phyloP scores from a whole-genome alignment of 2,888 invertebrate genomes.

The Ophion ventricosus region DNA sequence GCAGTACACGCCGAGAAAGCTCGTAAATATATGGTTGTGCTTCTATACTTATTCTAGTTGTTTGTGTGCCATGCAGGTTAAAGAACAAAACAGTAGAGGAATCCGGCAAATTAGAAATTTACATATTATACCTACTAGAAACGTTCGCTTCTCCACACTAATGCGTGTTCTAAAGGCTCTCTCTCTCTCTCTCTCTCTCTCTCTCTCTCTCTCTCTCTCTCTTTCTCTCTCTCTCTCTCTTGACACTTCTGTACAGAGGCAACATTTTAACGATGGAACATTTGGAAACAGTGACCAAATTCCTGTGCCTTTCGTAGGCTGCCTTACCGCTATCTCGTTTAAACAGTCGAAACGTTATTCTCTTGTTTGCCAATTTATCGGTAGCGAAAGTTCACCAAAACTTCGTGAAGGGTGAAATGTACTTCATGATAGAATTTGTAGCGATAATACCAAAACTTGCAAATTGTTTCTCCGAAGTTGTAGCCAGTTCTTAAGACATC shows the following conservation, averaged over 20 bases:
- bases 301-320: not conserved
- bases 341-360: not conserved
- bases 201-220: not conserved
- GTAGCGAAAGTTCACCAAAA: not conserved
- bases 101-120: constrained; percentile 6
- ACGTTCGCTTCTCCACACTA: not conserved
- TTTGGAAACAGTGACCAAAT: not conserved
- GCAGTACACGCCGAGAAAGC: not conserved
- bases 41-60: not conserved
- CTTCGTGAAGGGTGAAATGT: not conserved
- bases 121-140: not conserved
- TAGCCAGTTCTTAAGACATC: not conserved
- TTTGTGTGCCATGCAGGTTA: not conserved
- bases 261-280: not conserved
- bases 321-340: not conserved
- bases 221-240: not conserved
- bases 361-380: not conserved
- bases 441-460: not conserved
- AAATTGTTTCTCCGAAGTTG: not conserved
- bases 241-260: not conserved
- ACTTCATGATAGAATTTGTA: not conserved
- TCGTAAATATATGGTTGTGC: not conserved
- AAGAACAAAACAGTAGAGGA: not conserved
- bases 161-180: not conserved
- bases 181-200: not conserved